Percentiles rank a stretch among this genome's conserved stretches.
These are phyloP conservation scores for Trissolcus basalis DNA, from an alignment of 1,140 invertebrate species.

Conservation along the genomic window DNA sequence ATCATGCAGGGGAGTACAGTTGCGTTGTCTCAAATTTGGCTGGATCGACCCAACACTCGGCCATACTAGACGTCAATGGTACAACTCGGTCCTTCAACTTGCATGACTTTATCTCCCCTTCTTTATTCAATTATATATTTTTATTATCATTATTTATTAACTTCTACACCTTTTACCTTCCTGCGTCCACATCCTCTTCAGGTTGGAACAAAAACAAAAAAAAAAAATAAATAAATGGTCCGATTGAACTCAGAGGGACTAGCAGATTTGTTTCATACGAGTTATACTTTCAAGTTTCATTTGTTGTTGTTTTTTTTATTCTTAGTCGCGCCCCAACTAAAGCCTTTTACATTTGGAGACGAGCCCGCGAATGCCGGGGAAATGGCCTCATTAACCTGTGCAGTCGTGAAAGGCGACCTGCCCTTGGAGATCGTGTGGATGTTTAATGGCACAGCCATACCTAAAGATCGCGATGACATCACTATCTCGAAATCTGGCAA, in stretches of 20 bases:
- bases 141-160: background rate
- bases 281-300: too few species aligned
- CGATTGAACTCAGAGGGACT: too few species aligned
- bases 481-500: slow-evolving; percentile 80
- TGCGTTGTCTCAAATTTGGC: slow-evolving; percentile 84
- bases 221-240: too few species aligned
- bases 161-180: background rate
- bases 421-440: slow-evolving; percentile 85
- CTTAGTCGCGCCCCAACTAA: slow-evolving; percentile 81
- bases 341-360: slow-evolving; percentile 81
- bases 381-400: slow-evolving; percentile 82
- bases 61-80: slow-evolving; percentile 85
- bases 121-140: background rate
- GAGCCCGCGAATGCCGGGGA: slow-evolving; percentile 84
- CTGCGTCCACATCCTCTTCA: too few species aligned
- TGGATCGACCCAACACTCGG: slow-evolving; percentile 76
- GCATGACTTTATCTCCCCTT: background rate
- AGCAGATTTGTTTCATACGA: too few species aligned
- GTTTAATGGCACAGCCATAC: slow-evolving; percentile 78
- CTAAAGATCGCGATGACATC: slow-evolving; percentile 76
- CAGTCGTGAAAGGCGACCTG: slow-evolving; percentile 86
- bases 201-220: too few species aligned
- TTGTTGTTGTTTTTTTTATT: background rate
- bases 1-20: slow-evolving; percentile 75
- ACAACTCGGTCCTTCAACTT: slow-evolving; percentile 32